These are phyloP conservation scores for Mizuhopecten yessoensis DNA, from an alignment of 1,140 invertebrate species.

Conservation along the genomic window DNA sequence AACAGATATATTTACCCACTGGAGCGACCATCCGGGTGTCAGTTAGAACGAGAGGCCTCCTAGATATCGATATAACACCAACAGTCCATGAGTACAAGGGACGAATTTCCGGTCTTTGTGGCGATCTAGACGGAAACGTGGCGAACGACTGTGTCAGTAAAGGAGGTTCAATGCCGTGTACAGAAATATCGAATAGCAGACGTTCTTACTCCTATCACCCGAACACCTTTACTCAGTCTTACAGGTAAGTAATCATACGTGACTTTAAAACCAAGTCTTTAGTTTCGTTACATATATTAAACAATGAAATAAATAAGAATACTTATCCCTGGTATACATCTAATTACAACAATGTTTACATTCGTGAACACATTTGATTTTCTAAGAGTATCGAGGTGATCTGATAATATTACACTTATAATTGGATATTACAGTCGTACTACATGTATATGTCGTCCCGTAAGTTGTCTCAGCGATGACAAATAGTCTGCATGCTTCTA, in stretches of 20 bases:
- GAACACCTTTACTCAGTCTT: not conserved
- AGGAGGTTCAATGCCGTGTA: not conserved
- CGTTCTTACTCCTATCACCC: not conserved
- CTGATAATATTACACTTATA: too few species aligned
- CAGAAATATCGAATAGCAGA: not conserved
- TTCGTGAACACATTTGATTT: too few species aligned
- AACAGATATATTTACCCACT: not conserved
- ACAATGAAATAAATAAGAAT: too few species aligned
- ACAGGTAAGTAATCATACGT: not conserved
- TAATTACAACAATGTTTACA: too few species aligned
- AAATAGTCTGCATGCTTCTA: not conserved
- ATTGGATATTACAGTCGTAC: too few species aligned
- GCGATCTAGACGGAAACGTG: not conserved
- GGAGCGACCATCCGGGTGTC: not conserved
- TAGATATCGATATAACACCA: not conserved
- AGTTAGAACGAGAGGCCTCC: not conserved
- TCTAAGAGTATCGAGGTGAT: too few species aligned
- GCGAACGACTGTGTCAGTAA: not conserved
- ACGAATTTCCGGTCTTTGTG: not conserved
- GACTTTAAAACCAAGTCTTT: too few species aligned
- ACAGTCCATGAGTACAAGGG: not conserved
- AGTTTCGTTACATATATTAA: too few species aligned
- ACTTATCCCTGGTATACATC: too few species aligned
- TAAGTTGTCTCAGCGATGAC: too few species aligned
- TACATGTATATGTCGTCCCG: too few species aligned